phyloP scores from a whole-genome alignment of 2,797 vertebrate species.

The Spizella passerina region DNA sequence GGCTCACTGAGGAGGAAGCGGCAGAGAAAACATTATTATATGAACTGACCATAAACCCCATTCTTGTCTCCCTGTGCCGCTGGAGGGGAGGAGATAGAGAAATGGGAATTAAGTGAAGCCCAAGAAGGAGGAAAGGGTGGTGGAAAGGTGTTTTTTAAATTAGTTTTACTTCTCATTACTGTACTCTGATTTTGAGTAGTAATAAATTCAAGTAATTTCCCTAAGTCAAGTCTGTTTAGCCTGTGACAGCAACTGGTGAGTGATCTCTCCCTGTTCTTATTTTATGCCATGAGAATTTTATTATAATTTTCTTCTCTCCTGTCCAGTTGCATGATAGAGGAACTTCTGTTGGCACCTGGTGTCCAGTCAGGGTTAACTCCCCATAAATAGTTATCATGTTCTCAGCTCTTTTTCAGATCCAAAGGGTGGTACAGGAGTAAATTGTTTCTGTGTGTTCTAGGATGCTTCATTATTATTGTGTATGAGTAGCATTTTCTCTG shows the following conservation, averaged over 20 bases:
- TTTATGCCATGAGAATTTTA: background rate
- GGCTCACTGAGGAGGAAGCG: background rate
- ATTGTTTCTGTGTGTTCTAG: background rate
- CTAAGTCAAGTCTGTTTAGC: background rate
- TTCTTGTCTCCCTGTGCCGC: rapidly evolving
- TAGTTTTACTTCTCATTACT: background rate
- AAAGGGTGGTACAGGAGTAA: background rate
- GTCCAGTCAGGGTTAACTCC: background rate
- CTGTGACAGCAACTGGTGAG: rapidly evolving
- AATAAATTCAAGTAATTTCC: background rate
- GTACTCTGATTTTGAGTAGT: background rate
- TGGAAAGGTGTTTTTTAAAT: background rate
- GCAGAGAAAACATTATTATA: background rate
- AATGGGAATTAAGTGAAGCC: background rate
- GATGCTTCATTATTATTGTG: background rate
- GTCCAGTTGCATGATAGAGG: background rate
- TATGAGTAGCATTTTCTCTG: background rate
- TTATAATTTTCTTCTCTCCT: background rate
- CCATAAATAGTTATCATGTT: background rate
- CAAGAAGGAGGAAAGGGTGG: background rate
- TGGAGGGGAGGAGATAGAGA: background rate
- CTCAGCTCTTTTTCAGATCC: background rate
- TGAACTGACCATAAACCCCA: background rate
- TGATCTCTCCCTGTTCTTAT: background rate
- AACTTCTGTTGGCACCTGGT: background rate